These are phyloP conservation scores for Antitype chi DNA, from an alignment of 2,888 invertebrate genomes.

Conservation along the genomic window DNA sequence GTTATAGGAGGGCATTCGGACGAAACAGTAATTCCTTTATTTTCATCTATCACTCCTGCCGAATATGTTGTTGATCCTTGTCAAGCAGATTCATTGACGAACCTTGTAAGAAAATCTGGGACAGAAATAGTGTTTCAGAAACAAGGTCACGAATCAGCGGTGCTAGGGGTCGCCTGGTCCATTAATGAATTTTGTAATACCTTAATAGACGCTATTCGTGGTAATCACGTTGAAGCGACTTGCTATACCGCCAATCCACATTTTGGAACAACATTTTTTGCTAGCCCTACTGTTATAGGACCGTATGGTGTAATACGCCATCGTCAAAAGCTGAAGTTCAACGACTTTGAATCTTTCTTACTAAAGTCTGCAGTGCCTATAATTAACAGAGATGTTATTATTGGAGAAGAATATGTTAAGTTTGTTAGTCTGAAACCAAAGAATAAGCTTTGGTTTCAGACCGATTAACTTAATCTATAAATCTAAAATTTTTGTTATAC, in stretches of 20 bases:
- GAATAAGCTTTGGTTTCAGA: too few species aligned
- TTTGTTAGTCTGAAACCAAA: conserved; percentile 57
- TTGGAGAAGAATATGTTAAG: conserved; percentile 77
- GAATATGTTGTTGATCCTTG: conserved; percentile 66
- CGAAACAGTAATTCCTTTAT: conserved; percentile 80
- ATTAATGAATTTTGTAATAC: conserved; percentile 78
- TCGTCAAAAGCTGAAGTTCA: conserved; percentile 73
- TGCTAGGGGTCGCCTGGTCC: conserved; percentile 78
- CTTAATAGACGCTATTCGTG: conserved; percentile 76
- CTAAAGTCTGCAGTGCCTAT: conserved; percentile 70
- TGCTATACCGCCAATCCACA: conserved; percentile 78
- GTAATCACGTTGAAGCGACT: conserved; percentile 73
- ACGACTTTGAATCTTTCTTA: conserved; percentile 74
- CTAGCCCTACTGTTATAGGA: conserved; percentile 78
- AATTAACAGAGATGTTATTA: conserved; percentile 75
- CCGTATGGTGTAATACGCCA: conserved; percentile 73
- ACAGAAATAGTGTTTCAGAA: conserved; percentile 77
- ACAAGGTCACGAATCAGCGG: conserved; percentile 75
- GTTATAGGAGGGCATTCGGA: conserved; percentile 84
- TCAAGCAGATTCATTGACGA: conserved; percentile 77
- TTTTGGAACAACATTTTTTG: conserved; percentile 81
- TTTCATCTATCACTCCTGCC: conserved; percentile 77
- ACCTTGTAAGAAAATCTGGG: conserved; percentile 77
- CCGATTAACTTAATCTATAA: background rate
- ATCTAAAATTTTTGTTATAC: background rate